A percentile compares a stretch with the other conserved stretches of the same genome.
These are phyloP conservation scores for Lampropteryx suffumata DNA, from an alignment of 2,888 invertebrate species.

Conservation along the genomic window DNA sequence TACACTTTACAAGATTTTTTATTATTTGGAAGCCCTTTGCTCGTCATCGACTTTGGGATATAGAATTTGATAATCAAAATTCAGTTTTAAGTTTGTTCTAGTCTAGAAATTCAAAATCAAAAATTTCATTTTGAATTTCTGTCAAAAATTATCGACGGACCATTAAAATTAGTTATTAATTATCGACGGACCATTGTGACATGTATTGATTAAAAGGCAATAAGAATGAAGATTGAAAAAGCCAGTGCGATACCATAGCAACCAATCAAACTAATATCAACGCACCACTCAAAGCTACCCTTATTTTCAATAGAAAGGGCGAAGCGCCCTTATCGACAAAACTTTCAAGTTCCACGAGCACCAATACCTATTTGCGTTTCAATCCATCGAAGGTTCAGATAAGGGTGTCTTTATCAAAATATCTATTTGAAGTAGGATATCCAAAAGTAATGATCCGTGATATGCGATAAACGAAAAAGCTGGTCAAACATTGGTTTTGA, in stretches of 20 bases:
- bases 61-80: no score
- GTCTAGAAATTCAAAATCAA: no score
- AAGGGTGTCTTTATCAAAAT: slow-evolving; percentile 34
- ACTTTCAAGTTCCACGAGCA: slow-evolving; percentile 51
- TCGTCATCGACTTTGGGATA: no score
- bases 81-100: no score
- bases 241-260: slow-evolving; percentile 13
- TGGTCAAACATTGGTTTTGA: slow-evolving; percentile 25
- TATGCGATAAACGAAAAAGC: slow-evolving; percentile 19
- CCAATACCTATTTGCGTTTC: slow-evolving; percentile 49
- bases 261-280: slow-evolving; percentile 43
- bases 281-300: slow-evolving; percentile 38
- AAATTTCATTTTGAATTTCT: no score
- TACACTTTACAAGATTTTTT: no score
- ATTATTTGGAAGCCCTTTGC: not conserved
- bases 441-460: slow-evolving; percentile 22
- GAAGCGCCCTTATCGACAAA: slow-evolving; percentile 51
- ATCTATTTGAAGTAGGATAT: slow-evolving; percentile 37
- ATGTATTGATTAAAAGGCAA: no score
- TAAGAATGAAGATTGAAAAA: slow-evolving; percentile 3
- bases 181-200: no score
- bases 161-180: no score
- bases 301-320: slow-evolving; percentile 43
- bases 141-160: no score
- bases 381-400: slow-evolving; percentile 51